phyloP scores from a whole-genome alignment of 2,797 vertebrate species.

The Gallinago solitaria region DNA sequence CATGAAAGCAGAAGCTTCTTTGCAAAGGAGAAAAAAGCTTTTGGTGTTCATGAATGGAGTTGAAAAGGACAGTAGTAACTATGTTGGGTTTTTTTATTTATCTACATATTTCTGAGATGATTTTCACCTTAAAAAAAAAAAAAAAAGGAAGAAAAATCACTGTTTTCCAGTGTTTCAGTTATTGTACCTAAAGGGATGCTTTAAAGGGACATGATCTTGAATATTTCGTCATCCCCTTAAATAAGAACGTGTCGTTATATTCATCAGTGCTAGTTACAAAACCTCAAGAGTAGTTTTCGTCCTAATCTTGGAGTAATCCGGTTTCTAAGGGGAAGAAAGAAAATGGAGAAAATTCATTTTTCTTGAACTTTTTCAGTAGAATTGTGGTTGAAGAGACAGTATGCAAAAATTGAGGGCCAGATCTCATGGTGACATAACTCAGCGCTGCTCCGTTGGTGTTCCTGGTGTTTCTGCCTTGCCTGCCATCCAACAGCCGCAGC shows the following conservation, averaged over 20 bases:
- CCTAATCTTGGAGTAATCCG: background rate
- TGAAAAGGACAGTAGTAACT: background rate
- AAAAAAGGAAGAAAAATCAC: background rate
- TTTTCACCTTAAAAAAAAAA: background rate
- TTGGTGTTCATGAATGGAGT: background rate
- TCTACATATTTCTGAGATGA: background rate
- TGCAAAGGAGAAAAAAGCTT: background rate
- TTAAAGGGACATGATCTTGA: background rate
- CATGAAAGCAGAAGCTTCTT: background rate
- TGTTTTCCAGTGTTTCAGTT: background rate
- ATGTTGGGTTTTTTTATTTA: background rate
- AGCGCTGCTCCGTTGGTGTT: background rate
- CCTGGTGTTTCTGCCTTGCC: background rate
- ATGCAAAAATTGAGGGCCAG: background rate
- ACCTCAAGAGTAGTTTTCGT: background rate
- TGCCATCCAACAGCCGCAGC: background rate
- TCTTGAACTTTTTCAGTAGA: background rate
- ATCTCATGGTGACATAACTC: background rate
- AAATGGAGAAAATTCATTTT: rapidly evolving
- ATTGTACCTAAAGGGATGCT: background rate
- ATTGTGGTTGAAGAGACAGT: background rate
- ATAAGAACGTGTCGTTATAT: background rate
- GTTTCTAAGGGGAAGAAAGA: background rate
- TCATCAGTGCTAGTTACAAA: background rate
- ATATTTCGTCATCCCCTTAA: background rate